phyloP scores from a whole-genome alignment of 2,888 invertebrate species.

The Mythimna loreyi region DNA sequence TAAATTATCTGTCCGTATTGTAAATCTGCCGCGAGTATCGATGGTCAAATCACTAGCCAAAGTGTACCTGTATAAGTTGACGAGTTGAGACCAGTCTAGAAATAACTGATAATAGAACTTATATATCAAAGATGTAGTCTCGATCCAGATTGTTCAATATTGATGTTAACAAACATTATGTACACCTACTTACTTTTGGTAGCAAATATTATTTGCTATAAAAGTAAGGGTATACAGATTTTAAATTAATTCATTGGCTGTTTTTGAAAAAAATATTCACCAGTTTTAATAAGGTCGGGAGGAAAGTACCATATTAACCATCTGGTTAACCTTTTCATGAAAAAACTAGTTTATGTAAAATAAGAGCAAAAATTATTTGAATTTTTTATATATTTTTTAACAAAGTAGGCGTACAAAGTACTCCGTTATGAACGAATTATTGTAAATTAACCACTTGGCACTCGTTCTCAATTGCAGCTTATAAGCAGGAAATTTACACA shows the following conservation, averaged over 20 bases:
- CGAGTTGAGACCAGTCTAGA: conserved; percentile 53
- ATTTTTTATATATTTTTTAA: conserved; percentile 33
- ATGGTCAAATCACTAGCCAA: conserved; percentile 82
- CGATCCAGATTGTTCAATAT: conserved; percentile 26
- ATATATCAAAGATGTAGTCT: conserved; percentile 37
- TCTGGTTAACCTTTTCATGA: conserved; percentile 17
- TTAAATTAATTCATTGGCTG: conserved; percentile 1
- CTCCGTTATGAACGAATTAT: conserved; percentile 44
- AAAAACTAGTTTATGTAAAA: conserved; percentile 24
- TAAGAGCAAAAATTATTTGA: conserved; percentile 19
- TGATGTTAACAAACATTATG: too few relatives aligned
- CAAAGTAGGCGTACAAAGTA: conserved; percentile 15
- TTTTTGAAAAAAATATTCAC: background rate
- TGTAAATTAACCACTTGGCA: conserved; percentile 49
- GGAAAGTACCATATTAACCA: conserved; percentile 12
- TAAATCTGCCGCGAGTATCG: conserved; percentile 89
- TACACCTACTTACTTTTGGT: too few relatives aligned
- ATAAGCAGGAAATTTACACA: conserved; percentile 56
- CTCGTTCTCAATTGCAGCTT: conserved; percentile 45
- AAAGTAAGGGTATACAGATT: background rate
- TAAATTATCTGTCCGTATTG: conserved; percentile 88
- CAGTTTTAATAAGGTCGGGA: background rate
- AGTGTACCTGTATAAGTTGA: conserved; percentile 59
- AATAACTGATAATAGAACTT: conserved; percentile 45
- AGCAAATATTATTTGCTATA: too few relatives aligned